A percentile compares a stretch with the other conserved stretches of the same genome.
phyloP scores from a whole-genome alignment of 2,113 vertebrate species.

The Melanerpes formicivorus region DNA sequence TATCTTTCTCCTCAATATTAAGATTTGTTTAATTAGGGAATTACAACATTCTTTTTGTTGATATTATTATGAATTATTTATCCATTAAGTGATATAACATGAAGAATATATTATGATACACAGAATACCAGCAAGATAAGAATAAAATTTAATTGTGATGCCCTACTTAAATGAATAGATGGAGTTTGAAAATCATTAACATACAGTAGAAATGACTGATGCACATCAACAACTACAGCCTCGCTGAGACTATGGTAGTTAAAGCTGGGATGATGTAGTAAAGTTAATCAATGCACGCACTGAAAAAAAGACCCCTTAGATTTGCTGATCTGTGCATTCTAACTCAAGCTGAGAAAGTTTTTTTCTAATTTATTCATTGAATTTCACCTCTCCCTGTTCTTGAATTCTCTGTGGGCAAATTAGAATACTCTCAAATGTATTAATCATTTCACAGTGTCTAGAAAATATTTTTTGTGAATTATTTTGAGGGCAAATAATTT shows the following conservation, averaged over 20 bases:
- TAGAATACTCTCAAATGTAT: constrained; percentile 27
- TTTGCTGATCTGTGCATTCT: constrained; percentile 16
- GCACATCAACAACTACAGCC: background rate
- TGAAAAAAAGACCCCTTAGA: background rate
- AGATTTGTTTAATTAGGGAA: background rate
- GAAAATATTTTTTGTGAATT: background rate
- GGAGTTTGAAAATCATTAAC: background rate
- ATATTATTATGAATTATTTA: background rate
- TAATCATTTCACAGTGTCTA: constrained; percentile 17
- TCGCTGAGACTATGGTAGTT: background rate
- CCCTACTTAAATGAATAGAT: background rate
- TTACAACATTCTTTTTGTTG: background rate
- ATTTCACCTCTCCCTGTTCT: constrained; percentile 31
- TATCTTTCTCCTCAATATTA: background rate
- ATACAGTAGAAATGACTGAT: background rate
- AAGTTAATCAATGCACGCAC: background rate
- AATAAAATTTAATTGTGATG: background rate
- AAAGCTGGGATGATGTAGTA: background rate
- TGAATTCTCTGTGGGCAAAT: constrained; percentile 18
- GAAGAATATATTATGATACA: background rate
- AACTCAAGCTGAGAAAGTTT: constrained; percentile 9
- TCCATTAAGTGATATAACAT: background rate
- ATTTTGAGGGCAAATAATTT: background rate
- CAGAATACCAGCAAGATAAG: background rate
- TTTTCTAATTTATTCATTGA: constrained; percentile 66